Base-by-base conservation (phyloP, 2,888 invertebrate species). In the Pristionchus entomophagus region DNA sequence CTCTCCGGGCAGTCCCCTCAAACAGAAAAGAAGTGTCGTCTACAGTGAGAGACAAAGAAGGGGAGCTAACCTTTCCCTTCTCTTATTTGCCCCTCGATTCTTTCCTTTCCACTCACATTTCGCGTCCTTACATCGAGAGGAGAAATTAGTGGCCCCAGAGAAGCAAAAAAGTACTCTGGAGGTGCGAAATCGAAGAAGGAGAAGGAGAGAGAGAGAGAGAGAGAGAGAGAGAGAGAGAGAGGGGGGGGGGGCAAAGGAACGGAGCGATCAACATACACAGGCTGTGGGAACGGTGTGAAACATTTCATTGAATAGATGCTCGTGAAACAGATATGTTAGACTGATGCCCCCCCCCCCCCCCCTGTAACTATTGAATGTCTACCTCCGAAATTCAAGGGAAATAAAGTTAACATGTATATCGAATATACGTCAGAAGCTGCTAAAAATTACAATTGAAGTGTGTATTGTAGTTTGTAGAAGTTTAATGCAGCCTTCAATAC, bases 181-280 rank as follows among this genome's bases (percentile, higher is more conserved):
- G 85, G 87, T 80, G 85, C 84, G 82, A 83, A 86, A 78, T 85
- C 62, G 85, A 81, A 82, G 87, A 86, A 86, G 26, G 65, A 62
- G 51, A 26, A 53, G 53, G 83, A 59, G 83, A 1, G 32, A 56
- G 45, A 80, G 38, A 80, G 19, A n/a, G 26, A 80, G 80, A 80
- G 14, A 49, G 86, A n/a, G n/a, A n/a, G n/a, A n/a, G n/a, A n/a
- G n/a, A n/a, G n/a, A n/a, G n/a, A n/a, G n/a, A n/a, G n/a, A n/a
- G n/a, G n/a, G n/a, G n/a, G 77, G 86, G 62, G 81, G 86, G 87
- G 17, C n/a, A 29, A 32, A 69, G 26, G 29, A 62, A 62, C 62
- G 56, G 22, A 51, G 51, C 17, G 29, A 59, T 12, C 59, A n/a
- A 59, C 10, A 2, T 59, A 26, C 26, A 26, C 10, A 59, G 26